Conservation (phyloP, 2,113 vertebrate species). For the Heterocephalus glaber region DNA sequence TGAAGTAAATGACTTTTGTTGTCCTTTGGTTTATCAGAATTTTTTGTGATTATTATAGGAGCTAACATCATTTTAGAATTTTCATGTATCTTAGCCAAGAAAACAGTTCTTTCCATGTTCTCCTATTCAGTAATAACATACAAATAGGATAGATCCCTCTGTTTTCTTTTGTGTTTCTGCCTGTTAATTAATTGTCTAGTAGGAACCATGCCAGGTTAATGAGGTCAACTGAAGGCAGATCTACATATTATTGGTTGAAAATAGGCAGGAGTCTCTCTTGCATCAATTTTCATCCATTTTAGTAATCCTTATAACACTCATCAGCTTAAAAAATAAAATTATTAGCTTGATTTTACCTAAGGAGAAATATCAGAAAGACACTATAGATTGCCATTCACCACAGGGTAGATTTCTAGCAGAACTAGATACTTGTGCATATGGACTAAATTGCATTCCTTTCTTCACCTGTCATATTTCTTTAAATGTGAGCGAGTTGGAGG, state of each 20-base stretch:
- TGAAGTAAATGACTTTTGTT: neutral
- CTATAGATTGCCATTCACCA: neutral
- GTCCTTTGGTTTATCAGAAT: neutral
- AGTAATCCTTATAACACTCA: neutral
- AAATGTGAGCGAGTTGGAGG: neutral
- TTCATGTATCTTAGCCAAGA: conserved; percentile 33
- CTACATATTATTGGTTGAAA: conserved; percentile 30
- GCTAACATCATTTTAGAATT: conserved; percentile 48
- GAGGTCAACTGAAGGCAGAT: neutral
- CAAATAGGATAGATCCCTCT: neutral
- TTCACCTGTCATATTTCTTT: neutral
- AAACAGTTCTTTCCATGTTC: neutral
- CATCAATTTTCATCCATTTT: neutral
- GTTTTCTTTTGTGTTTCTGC: neutral
- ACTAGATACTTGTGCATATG: neutral
- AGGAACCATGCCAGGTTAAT: neutral
- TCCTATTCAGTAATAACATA: neutral
- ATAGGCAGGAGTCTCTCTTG: neutral
- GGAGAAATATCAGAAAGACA: neutral
- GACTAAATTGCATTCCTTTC: conserved; percentile 1
- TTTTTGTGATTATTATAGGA: conserved; percentile 30
- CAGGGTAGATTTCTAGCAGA: neutral
- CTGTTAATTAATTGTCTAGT: neutral
- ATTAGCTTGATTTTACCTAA: neutral
- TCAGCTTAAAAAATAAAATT: neutral